A percentile compares a stretch with the other conserved stretches of the same genome.
phyloP scores from a whole-genome alignment of 2,113 vertebrate species.

The Micronycteris hirsuta region DNA sequence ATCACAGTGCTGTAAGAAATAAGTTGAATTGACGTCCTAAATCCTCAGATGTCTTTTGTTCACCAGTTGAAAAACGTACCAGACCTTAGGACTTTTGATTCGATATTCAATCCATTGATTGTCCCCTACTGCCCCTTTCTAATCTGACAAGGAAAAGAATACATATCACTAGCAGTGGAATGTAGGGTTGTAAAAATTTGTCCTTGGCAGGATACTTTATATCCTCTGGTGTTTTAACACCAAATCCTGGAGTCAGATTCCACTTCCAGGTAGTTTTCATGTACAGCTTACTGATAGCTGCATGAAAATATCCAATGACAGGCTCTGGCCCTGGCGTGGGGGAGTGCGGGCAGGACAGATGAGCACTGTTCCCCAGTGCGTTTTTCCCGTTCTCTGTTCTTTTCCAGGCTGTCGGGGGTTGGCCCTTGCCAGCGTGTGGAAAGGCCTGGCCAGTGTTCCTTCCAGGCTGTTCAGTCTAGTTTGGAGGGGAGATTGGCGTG shows the following conservation, averaged over 20 bases:
- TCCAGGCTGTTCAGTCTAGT: background rate
- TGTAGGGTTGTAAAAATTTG: constrained; percentile 1
- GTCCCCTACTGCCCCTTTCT: background rate
- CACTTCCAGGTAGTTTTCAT: background rate
- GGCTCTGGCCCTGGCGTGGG: background rate
- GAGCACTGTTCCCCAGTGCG: background rate
- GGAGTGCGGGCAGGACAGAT: background rate
- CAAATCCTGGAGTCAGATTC: background rate
- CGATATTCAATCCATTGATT: background rate
- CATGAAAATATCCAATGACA: background rate
- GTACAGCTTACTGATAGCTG: background rate
- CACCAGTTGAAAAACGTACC: background rate
- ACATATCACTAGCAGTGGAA: background rate
- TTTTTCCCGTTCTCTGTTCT: background rate
- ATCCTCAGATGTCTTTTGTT: background rate
- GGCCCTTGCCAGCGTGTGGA: constrained; percentile 11
- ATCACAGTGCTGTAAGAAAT: background rate
- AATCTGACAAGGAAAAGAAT: constrained; percentile 51
- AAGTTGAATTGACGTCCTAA: background rate
- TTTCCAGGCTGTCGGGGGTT: background rate
- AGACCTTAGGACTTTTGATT: constrained; percentile 44
- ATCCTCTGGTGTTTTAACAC: constrained; percentile 12
- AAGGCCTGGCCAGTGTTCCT: constrained; percentile 15
- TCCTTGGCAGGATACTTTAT: constrained; percentile 31
- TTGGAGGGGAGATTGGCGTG: background rate